Evolutionary conservation across 2,888 invertebrate genomes (phyloP).

Genomic region (Dioctria rufipes): DNA sequence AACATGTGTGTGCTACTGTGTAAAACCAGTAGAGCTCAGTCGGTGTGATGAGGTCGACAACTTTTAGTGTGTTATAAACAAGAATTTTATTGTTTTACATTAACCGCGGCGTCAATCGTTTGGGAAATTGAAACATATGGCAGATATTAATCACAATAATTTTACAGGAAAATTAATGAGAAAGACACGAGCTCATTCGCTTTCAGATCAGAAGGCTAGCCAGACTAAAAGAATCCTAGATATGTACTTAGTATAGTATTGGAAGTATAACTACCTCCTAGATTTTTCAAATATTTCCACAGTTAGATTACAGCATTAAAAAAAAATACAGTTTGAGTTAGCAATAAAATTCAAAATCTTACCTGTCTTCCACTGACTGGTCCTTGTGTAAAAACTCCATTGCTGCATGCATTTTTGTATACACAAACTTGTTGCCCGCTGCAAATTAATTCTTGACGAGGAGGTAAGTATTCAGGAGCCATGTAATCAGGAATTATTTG

Average conservation of each 20-base stretch:
- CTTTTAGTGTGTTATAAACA: conserved; percentile 4
- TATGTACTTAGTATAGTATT: too few species aligned
- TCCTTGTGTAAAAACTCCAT: conserved; percentile 70
- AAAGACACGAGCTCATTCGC: too few species aligned
- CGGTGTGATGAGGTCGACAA: conserved; percentile 12
- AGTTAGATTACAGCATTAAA: neutral
- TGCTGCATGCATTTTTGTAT: conserved; percentile 74
- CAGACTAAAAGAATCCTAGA: too few species aligned
- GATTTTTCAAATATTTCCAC: neutral
- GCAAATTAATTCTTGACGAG: conserved; percentile 69
- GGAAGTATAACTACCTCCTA: neutral
- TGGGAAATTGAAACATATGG: neutral
- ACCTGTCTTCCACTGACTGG: conserved; percentile 42
- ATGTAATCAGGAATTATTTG: conserved; percentile 51
- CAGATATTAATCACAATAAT: too few species aligned
- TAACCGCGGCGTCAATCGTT: neutral
- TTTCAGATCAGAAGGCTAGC: too few species aligned
- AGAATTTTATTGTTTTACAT: neutral
- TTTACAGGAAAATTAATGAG: too few species aligned
- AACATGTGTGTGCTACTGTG: conserved; percentile 23
- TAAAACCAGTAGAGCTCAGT: conserved; percentile 1
- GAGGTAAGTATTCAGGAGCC: conserved; percentile 60
- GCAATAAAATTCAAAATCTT: conserved; percentile 8
- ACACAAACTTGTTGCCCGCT: conserved; percentile 77
- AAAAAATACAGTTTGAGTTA: neutral